These are phyloP conservation scores for Cephus cinctus DNA, from an alignment of 1,140 invertebrate genomes.

Conservation along the genomic window DNA sequence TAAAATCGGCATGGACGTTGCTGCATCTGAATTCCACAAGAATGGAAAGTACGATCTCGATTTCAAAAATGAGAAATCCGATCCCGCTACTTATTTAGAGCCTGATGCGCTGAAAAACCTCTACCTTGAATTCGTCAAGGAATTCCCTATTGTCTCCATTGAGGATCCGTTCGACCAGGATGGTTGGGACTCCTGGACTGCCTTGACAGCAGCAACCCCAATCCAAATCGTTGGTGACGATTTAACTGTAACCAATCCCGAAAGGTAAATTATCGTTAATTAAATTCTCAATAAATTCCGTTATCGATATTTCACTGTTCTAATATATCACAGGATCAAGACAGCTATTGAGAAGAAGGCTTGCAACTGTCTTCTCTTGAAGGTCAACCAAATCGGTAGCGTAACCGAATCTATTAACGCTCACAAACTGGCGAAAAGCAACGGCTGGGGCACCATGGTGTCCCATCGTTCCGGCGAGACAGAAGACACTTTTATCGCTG, in stretches of 20 bases:
- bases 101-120: slow-evolving; percentile 81
- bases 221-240: slow-evolving; percentile 98
- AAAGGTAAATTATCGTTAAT: slow-evolving; percentile 38
- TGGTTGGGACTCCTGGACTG: slow-evolving; percentile 92
- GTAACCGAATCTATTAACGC: slow-evolving; percentile 97
- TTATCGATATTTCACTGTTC: slow-evolving; percentile 1
- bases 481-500: slow-evolving; percentile 98
- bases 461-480: slow-evolving; percentile 98
- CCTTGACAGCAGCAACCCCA: slow-evolving; percentile 72
- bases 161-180: slow-evolving; percentile 99
- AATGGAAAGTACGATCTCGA: slow-evolving; percentile 93
- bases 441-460: slow-evolving; percentile 98
- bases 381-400: slow-evolving; percentile 98
- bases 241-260: slow-evolving; percentile 88
- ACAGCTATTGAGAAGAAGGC: slow-evolving; percentile 97
- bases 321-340: slow-evolving; percentile 67
- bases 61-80: slow-evolving; percentile 94
- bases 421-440: slow-evolving; percentile 88
- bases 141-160: slow-evolving; percentile 96
- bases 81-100: slow-evolving; percentile 74
- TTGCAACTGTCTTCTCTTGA: slow-evolving; percentile 95
- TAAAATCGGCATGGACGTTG: slow-evolving; percentile 98
- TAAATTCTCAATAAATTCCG: slow-evolving; percentile 52
- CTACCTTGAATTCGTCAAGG: slow-evolving; percentile 89
- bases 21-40: slow-evolving; percentile 93